Evolutionary conservation across 2,888 invertebrate genomes (phyloP), one percentile per base, ranked within the genome.

Genomic region (Crematogaster levior): DNA sequence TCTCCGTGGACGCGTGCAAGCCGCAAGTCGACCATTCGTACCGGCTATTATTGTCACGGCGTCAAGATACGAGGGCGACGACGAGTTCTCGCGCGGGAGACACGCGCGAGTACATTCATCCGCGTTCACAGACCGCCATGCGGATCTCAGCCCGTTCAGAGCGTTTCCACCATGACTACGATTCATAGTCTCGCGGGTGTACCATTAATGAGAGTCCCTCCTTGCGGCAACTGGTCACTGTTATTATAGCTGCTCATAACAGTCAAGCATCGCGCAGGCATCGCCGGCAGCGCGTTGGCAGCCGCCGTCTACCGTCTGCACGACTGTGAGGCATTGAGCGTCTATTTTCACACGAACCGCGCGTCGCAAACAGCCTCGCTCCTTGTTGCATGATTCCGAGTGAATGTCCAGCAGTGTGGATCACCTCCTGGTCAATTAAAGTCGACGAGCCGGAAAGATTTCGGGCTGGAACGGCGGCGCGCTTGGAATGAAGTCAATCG

Each of bases 211-310:
- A 93, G 93, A 90, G 68, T 84, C 72, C 85, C 85, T 86, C 83
- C 85, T 87, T 46, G 85, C 84, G 84, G 89, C 85, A 84, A 91
- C 80, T 87, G 83, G 83, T 84, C 83, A 85, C 92, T 93, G 93
- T 93, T 93, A 93, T 93, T 93, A 93, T 92, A 93, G 92, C 91
- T 91, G 92, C 91, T 93, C 93, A 93, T 93, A 93, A 93, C 92
- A 91, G 92, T 89, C 89, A 90, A 88, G 84, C 81, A 68, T 80
- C 72, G 75, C 77, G 66, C 72, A 9, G 40, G 51, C 72, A 70
- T 53, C 68, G 53, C 34, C 81, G 66, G 82, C 40, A 30, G 68
- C 87, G 86, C 63, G 75, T 81, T 87, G 86, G 90, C 92, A 92
- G 90, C 92, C 88, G 88, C 77, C 83, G 77, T 84, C 84, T 83